phyloP scores from a whole-genome alignment of 2,888 invertebrate species.

The Zhuqinia jingwanae region DNA sequence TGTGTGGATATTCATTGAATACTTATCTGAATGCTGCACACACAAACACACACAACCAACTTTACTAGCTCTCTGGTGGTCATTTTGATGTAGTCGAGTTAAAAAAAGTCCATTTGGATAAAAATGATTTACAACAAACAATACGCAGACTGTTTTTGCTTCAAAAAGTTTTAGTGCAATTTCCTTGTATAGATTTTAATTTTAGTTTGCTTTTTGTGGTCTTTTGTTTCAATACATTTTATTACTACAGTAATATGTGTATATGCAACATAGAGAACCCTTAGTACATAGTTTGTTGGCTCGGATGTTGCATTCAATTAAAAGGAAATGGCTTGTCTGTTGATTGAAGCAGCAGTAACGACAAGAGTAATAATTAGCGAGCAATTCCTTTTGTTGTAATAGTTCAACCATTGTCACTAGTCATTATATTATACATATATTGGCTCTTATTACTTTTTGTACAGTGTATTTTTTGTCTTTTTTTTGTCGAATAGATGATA shows the following conservation, averaged over 20 bases:
- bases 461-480: neutral
- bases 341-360: conserved; percentile 34
- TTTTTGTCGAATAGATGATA: neutral
- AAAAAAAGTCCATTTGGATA: conserved; percentile 34
- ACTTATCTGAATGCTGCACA: too few species aligned
- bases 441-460: too few species aligned
- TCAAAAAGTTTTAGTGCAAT: conserved; percentile 9
- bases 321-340: conserved; percentile 58
- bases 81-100: conserved; percentile 34
- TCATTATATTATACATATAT: neutral
- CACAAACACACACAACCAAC: too few species aligned
- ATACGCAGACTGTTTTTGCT: neutral
- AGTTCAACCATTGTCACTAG: conserved; percentile 19
- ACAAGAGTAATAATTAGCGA: conserved; percentile 60
- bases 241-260: neutral
- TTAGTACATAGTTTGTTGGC: neutral
- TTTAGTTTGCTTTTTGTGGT: neutral
- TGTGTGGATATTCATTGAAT: conserved; percentile 19
- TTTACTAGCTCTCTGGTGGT: conserved; percentile 29
- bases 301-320: conserved; percentile 57
- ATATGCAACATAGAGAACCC: too few species aligned
- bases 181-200: neutral
- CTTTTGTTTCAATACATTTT: conserved; percentile 45
- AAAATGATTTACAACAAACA: conserved; percentile 23
- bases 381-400: conserved; percentile 16